Base-by-base conservation (phyloP, 2,797 vertebrate genomes). In the Hyperoplus immaculatus region DNA sequence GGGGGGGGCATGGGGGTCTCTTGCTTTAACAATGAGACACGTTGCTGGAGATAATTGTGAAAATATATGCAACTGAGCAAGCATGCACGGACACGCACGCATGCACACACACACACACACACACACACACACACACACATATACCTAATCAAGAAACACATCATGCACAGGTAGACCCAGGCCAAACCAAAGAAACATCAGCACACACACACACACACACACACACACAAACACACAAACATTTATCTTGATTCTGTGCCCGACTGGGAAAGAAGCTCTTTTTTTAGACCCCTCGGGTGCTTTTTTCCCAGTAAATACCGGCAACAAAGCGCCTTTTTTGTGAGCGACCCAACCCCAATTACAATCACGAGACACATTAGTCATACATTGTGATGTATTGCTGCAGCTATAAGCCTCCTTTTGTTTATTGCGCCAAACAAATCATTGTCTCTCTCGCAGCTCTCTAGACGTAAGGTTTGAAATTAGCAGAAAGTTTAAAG, bases 301-400 rank as follows among this genome's bases (percentile, higher is more conserved):
- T 83, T 82, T 87, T 87, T 85, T 72, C 54, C 45, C 78, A 47
- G 78, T 91, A 91, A 91, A 89, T 70, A 87, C 86, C 70, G 39
- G 43, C 71, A 82, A 76, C 74, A 91, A 89, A 88, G 73, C 8
- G 3, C 21, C 66, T 75, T 29, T 29, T 29, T 69, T 79, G 78
- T 10, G 2, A 84, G 76, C 16, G 6, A 89, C 73, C 85, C 82
- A 87, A 67, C 85, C 78, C 85, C 84, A 82, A 87, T 92, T 92
- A 91, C 84, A 84, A 82, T 90, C 80, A 88, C 29, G 10, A 68
- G 68, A 81, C 74, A 77, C 89, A 92, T 92, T 92, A 81, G 85
- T 93, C 88, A 88, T 85, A 89, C 84, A 78, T 79, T 84, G 82
- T 73, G 84, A 85, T 83, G 18, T 43, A 69, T 78, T 65, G 14